These are phyloP conservation scores for Labia minor DNA, from an alignment of 2,888 invertebrate species.

Conservation along the genomic window DNA sequence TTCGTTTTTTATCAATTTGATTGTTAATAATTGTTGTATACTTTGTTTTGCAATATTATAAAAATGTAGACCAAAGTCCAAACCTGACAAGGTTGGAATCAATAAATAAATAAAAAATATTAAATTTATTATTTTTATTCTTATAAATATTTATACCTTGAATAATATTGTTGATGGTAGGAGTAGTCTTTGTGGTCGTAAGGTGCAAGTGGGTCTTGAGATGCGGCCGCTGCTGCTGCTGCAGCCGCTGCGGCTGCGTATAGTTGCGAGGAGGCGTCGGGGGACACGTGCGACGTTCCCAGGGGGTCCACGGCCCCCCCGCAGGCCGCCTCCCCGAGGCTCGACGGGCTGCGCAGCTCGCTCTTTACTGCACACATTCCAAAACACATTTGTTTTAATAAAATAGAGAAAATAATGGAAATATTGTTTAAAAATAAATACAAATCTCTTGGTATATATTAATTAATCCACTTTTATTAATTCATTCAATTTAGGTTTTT, in stretches of 20 bases:
- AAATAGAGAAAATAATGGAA: too few relatives aligned
- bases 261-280: slow-evolving; percentile 17
- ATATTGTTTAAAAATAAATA: too few relatives aligned
- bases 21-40: too few relatives aligned
- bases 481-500: too few relatives aligned
- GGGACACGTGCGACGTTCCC: background rate
- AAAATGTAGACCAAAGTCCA: too few relatives aligned
- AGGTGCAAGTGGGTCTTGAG: background rate
- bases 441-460: too few relatives aligned
- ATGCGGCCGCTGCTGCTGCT: slow-evolving; percentile 18
- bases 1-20: too few relatives aligned
- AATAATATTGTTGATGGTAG: slow-evolving; percentile 59
- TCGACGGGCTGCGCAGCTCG: slow-evolving; percentile 56
- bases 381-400: background rate
- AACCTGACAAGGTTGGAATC: too few relatives aligned
- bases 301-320: slow-evolving; percentile 14
- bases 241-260: slow-evolving; percentile 16
- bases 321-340: slow-evolving; percentile 41
- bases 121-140: too few relatives aligned
- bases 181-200: slow-evolving; percentile 38
- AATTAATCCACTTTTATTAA: too few relatives aligned
- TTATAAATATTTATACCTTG: slow-evolving; percentile 49
- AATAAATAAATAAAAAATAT: too few relatives aligned
- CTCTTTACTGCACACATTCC: slow-evolving; percentile 47
- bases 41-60: too few relatives aligned